Evolutionary conservation across 2,113 vertebrate species (phyloP), one percentile per base, ranked within the genome.

Genomic region (Caranx melampygus): DNA sequence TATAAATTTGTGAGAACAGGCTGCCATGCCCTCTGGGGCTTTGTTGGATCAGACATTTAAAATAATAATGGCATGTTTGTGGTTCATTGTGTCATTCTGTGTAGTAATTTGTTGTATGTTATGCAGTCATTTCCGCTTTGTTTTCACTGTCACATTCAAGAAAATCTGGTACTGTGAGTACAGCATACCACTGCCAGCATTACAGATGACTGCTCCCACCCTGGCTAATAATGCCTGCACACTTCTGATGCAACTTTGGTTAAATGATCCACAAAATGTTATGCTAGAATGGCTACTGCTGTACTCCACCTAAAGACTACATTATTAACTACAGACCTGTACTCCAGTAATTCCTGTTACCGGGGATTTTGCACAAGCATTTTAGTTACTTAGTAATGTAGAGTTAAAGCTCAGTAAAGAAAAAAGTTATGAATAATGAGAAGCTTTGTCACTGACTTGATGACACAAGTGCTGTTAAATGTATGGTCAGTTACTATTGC

Each of bases 1-100:
- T 37, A 71, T 62, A 55, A 72, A 72, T 26, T 63, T 26, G 2
- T 72, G 44, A 64, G 63, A 75, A 74, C 67, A 64, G 52, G 20
- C 12, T 44, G n/a, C 14, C 0, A 26, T 49, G 59, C 63, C 54
- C 45, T 64, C 58, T 60, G 49, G 60, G 59, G 65, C 66, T 83
- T 83, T 85, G 60, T 87, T 74, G 82, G 66, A n/a, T 79, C 63
- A 84, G 65, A 47, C 44, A 15, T 73, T 79, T 83, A 63, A 18
- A 85, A 69, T 65, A 18, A 72, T 72, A 49, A 62, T 75, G 31
- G 16, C 66, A 67, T 61, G 51, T 62, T 69, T 87, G 70, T 65
- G 76, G 47, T 79, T 79, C 49, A 72, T 77, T 85, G 58, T 73
- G 73, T 90, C 90, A 87, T 77, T 35, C 34, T 69, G 60, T 83